A percentile compares a stretch with the other conserved stretches of the same genome.
phyloP scores from a whole-genome alignment of 1,140 invertebrate genomes.

The Adelges cooleyi region DNA sequence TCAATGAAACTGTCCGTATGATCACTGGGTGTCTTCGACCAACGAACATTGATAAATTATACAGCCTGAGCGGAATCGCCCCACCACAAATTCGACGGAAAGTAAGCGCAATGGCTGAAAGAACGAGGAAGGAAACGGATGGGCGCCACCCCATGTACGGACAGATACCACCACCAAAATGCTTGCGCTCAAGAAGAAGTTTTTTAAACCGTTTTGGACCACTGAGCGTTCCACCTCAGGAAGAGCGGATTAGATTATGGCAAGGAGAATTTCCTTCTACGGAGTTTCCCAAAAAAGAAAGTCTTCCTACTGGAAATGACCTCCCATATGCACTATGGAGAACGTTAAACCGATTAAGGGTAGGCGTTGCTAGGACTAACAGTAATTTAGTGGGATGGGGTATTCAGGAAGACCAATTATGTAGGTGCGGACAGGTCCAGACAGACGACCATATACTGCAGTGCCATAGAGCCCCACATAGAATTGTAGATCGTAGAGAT shows the following conservation, averaged over 20 bases:
- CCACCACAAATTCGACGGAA: constrained; percentile 5
- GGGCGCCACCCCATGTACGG: neutral
- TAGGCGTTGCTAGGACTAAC: neutral
- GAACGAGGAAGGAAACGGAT: neutral
- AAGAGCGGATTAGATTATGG: neutral
- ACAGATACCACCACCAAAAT: neutral
- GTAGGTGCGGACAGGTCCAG: neutral
- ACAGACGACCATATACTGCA: neutral
- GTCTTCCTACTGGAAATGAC: neutral
- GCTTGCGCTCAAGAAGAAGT: neutral
- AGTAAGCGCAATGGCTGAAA: constrained; percentile 9
- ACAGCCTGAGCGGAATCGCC: constrained; percentile 1
- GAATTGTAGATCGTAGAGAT: neutral
- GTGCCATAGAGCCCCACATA: neutral
- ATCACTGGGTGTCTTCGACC: constrained; percentile 41
- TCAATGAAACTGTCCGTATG: constrained; percentile 35
- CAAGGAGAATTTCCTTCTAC: neutral
- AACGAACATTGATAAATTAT: neutral
- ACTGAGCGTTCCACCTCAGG: constrained; percentile 3
- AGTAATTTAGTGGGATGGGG: neutral
- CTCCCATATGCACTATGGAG: constrained; percentile 9
- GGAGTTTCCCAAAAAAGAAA: neutral
- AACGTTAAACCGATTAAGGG: constrained; percentile 9
- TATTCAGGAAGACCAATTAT: neutral
- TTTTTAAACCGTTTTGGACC: neutral